phyloP scores from a whole-genome alignment of 2,888 invertebrate species.

The Chrysomela aeneicollis region DNA sequence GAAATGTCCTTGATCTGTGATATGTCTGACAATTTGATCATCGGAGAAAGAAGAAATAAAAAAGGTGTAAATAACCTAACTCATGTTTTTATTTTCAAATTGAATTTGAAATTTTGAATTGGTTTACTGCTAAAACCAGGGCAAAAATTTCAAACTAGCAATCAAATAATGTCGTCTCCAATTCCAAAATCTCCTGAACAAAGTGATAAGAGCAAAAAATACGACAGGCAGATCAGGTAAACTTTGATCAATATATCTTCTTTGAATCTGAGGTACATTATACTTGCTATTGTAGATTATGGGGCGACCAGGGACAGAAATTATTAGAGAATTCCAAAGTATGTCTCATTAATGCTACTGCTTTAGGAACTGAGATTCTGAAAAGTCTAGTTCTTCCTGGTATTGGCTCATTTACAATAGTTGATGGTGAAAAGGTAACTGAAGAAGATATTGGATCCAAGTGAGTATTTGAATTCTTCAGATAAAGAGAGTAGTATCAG shows the following conservation, averaged over 20 bases:
- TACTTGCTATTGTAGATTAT: slow-evolving; percentile 70
- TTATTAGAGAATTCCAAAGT: slow-evolving; percentile 88
- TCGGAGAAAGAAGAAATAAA: no score
- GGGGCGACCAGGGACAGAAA: slow-evolving; percentile 98
- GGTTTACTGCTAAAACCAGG: no score
- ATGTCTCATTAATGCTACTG: slow-evolving; percentile 93
- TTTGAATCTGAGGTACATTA: slow-evolving; percentile 1
- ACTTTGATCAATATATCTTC: not conserved
- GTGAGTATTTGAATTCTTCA: slow-evolving; percentile 62
- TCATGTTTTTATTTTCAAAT: no score
- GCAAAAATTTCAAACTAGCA: not conserved
- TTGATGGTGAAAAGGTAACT: slow-evolving; percentile 86
- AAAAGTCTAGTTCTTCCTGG: slow-evolving; percentile 96
- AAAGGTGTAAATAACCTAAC: no score
- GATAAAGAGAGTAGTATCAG: no score
- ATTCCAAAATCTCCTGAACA: slow-evolving; percentile 72
- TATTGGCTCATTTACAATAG: slow-evolving; percentile 89
- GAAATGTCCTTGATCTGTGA: no score
- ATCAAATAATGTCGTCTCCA: slow-evolving; percentile 67
- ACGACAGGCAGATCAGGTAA: slow-evolving; percentile 73
- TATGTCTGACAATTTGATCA: no score
- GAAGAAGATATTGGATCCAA: slow-evolving; percentile 95
- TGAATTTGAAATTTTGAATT: no score
- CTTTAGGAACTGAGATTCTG: slow-evolving; percentile 91
- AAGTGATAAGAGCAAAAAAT: slow-evolving; percentile 75